Evolutionary conservation across 2,888 invertebrate genomes (phyloP).

Genomic region (Orthosia cruda): DNA sequence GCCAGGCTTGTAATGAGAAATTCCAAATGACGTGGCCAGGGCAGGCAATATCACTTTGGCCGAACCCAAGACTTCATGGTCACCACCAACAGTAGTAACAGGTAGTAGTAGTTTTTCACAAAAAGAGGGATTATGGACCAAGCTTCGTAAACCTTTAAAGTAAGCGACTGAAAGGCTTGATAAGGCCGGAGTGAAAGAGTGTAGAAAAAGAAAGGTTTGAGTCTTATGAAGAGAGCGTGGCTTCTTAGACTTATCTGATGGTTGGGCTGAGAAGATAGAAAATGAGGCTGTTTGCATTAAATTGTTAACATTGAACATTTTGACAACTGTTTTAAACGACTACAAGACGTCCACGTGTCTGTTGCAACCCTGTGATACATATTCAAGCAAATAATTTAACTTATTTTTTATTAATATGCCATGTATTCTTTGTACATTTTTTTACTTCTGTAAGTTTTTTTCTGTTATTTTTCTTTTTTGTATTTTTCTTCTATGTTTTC

Average conservation of each 20-base stretch:
- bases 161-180: neutral
- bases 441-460: too few species aligned
- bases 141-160: neutral
- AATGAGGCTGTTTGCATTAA: neutral
- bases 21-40: too few species aligned
- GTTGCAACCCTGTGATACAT: neutral
- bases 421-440: too few species aligned
- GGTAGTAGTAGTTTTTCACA: too few species aligned
- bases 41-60: too few species aligned
- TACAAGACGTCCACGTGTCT: neutral
- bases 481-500: too few species aligned
- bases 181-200: neutral
- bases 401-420: too few species aligned
- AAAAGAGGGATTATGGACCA: neutral
- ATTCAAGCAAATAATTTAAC: too few species aligned
- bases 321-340: neutral
- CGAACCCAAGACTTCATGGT: too few species aligned
- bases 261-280: neutral
- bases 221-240: constrained; percentile 17
- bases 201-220: constrained; percentile 3
- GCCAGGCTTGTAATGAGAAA: too few species aligned
- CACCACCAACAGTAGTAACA: too few species aligned
- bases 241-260: constrained; percentile 13
- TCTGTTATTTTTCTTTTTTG: too few species aligned
- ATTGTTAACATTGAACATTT: constrained; percentile 5